phyloP scores from a whole-genome alignment of 35 echinoderm and acorn worm genomes.

The Hemicentrotus pulcherrimus region DNA sequence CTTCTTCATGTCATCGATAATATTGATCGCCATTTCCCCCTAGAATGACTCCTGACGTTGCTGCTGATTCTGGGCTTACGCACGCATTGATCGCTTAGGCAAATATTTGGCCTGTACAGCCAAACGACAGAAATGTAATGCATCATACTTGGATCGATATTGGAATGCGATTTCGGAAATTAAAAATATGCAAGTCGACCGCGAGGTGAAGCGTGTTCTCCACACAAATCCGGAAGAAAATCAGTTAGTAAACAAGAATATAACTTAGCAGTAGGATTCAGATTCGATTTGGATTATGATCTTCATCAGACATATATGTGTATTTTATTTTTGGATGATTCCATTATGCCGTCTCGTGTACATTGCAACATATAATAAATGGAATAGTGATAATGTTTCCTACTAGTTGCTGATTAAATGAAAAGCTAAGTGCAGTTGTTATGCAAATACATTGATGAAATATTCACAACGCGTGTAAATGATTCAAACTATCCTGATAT shows the following conservation, averaged over 20 bases:
- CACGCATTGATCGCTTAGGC: not conserved
- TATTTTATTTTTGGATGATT: not conserved
- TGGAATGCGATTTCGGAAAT: not conserved
- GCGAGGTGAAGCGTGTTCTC: not conserved
- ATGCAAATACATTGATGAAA: too few species aligned
- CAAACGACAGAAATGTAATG: not conserved
- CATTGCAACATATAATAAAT: too few species aligned
- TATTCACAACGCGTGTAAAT: too few species aligned
- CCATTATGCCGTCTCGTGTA: too few species aligned
- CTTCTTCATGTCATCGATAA: not conserved
- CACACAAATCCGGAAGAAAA: not conserved
- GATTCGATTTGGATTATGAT: not conserved
- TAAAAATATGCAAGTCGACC: not conserved
- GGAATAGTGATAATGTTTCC: too few species aligned
- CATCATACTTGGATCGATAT: not conserved
- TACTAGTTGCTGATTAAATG: too few species aligned
- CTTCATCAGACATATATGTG: not conserved
- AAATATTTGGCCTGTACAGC: not conserved
- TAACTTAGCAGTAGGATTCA: not conserved
- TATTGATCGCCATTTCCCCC: not conserved
- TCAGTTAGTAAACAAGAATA: not conserved
- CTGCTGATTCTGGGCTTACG: not conserved
- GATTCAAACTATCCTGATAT: too few species aligned
- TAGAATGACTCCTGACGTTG: not conserved
- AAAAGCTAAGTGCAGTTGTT: too few species aligned